These are phyloP conservation scores for Eunapius fragilis DNA, from an alignment of 37 sponge, comb jelly and placozoan genomes.

Conservation along the genomic window DNA sequence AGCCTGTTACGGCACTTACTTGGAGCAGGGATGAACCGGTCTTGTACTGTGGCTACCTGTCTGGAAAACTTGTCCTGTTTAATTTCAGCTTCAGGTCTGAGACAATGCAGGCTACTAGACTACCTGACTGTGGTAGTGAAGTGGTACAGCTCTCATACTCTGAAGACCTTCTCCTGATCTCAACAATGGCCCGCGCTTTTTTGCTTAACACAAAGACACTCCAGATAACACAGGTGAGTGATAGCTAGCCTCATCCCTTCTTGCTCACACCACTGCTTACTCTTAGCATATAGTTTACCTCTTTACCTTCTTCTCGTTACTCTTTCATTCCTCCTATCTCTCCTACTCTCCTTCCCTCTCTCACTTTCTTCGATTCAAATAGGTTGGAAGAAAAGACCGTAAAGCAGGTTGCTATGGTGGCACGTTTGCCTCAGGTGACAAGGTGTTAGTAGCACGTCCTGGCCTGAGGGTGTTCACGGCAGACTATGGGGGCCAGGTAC, in stretches of 20 bases:
- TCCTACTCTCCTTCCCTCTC: too few relatives aligned
- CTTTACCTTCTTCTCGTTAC: background rate
- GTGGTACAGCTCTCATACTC: constrained; percentile 46
- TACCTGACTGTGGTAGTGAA: constrained; percentile 42
- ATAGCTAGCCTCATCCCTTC: background rate
- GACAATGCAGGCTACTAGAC: constrained; percentile 12
- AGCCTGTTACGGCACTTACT: constrained; percentile 38
- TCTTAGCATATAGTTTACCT: too few relatives aligned
- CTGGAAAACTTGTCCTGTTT: constrained; percentile 60
- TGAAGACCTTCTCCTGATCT: constrained; percentile 54
- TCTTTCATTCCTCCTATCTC: background rate
- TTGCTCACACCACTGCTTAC: background rate
- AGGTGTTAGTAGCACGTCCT: constrained; percentile 53
- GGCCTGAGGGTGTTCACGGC: constrained; percentile 74
- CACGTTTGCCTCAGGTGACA: constrained; percentile 29
- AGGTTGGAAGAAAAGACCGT: constrained; percentile 72
- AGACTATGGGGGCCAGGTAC: constrained; percentile 36
- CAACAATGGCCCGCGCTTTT: constrained; percentile 53
- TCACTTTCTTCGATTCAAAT: background rate
- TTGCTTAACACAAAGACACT: constrained; percentile 50
- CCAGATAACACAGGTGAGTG: constrained; percentile 51
- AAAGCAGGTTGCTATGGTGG: constrained; percentile 77
- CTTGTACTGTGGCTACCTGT: constrained; percentile 64
- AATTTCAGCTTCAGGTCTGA: constrained; percentile 19
- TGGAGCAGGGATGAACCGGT: constrained; percentile 47